Percentiles rank a stretch among this genome's conserved stretches.
phyloP scores from a whole-genome alignment of 2,113 vertebrate genomes.

The Promerops cafer region DNA sequence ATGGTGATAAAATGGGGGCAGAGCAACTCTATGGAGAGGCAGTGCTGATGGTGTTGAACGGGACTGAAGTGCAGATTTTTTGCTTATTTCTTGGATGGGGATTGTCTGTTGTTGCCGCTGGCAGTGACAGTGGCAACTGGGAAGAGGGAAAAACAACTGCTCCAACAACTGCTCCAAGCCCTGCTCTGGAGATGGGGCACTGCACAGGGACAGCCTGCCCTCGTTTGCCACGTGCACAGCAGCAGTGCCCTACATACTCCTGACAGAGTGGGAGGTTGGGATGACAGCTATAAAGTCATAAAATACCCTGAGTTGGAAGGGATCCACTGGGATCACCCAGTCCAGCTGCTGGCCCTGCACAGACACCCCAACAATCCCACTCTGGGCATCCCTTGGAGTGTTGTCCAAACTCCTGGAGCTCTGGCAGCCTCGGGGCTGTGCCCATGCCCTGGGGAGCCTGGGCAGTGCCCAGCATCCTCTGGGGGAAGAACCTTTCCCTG shows the following conservation, averaged over 20 bases:
- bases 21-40: not conserved
- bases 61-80: not conserved
- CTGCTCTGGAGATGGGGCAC: not conserved
- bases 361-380: not conserved
- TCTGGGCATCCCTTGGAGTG: rapidly evolving
- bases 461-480: not conserved
- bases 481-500: not conserved
- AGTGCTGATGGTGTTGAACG: rapidly evolving
- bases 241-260: not conserved
- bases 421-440: rapidly evolving
- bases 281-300: rapidly evolving
- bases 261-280: not conserved
- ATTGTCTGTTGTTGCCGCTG: not conserved
- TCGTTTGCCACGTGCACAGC: rapidly evolving
- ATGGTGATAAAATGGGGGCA: not conserved
- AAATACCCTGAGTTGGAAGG: not conserved
- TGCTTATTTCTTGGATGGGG: not conserved
- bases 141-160: not conserved
- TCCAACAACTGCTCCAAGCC: not conserved
- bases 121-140: not conserved
- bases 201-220: not conserved
- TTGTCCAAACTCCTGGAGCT: not conserved
- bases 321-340: rapidly evolving
- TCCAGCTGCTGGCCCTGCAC: not conserved
- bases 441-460: not conserved